These are phyloP conservation scores for Sycophila sp. DNA, from an alignment of 1,140 invertebrate genomes.

Conservation along the genomic window DNA sequence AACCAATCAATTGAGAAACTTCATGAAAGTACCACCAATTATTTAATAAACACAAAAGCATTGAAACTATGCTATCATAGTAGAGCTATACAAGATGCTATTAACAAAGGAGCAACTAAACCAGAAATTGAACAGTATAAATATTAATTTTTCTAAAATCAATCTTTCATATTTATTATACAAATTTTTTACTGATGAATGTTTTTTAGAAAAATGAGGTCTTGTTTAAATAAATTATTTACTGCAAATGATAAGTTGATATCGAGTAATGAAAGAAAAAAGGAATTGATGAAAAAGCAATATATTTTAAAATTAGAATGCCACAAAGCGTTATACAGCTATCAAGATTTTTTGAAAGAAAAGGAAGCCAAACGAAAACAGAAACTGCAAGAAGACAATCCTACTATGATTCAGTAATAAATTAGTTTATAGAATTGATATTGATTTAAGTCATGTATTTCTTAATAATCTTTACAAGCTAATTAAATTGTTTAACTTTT, in stretches of 20 bases:
- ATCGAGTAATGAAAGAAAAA: slow-evolving; percentile 32
- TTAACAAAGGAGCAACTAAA: slow-evolving; percentile 35
- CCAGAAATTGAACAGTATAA: slow-evolving; percentile 41
- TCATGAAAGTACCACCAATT: slow-evolving; percentile 38
- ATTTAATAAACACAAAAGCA: slow-evolving; percentile 38
- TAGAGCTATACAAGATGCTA: slow-evolving; percentile 40
- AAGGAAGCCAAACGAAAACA: slow-evolving; percentile 42
- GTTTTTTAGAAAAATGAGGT: slow-evolving; percentile 34
- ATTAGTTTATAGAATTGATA: slow-evolving; percentile 2
- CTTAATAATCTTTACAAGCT: background rate
- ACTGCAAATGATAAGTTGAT: slow-evolving; percentile 43
- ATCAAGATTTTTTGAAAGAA: slow-evolving; percentile 48
- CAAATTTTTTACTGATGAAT: background rate
- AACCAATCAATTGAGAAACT: slow-evolving; percentile 27
- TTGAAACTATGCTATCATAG: slow-evolving; percentile 44
- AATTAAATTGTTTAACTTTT: slow-evolving; percentile 38
- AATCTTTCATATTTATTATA: background rate
- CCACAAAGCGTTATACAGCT: slow-evolving; percentile 38
- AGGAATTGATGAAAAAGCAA: slow-evolving; percentile 32
- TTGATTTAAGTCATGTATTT: too few species aligned
- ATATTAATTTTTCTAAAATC: slow-evolving; percentile 19
- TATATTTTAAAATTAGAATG: slow-evolving; percentile 45
- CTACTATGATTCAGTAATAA: slow-evolving; percentile 45
- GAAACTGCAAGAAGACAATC: slow-evolving; percentile 50
- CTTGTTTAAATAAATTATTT: slow-evolving; percentile 40